Evolutionary conservation across 2,888 invertebrate species (phyloP), one percentile per base, ranked within the genome.

Genomic region (Habrosyne pyritoides): DNA sequence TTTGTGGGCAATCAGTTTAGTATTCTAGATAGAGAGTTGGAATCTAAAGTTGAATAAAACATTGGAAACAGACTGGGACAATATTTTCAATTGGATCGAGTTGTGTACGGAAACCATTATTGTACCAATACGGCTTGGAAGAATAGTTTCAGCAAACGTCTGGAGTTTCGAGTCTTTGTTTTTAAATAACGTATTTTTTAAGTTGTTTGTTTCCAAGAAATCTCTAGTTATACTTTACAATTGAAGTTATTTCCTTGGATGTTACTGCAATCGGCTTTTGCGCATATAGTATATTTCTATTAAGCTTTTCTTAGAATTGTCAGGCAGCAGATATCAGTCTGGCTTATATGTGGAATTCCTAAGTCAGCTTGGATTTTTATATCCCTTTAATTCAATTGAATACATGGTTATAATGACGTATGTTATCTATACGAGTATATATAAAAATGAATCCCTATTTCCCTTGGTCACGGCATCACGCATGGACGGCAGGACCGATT

Each of bases 21-120:
- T 75, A 73, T 75, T 75, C 66, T 60, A 63, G 55, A 28, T 64
- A 54, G 54, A 55, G 63, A 60, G 63, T 57, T 67, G 56, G 57
- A 64, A 63, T 60, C 60, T 52, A 54, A 54, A 55, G 57, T 57
- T 81, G 81, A 83, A 84, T 84, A 79, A 83, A 77, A 80, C 74
- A 81, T 78, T 65, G 60, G 58, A 59, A 60, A 56, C 63, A 70
- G 67, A 62, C 66, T 66, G 62, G 60, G 66, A 72, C 63, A 66
- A 71, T 75, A 77, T 75, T 81, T 82, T 75, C 74, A 71, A 74
- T 78, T 63, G 66, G 57, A 72, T 73, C 63, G 47, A 54, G 55
- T 57, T 56, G 30, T 50, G 28, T 50, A 66, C 65, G 60, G 64
- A 67, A 65, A 57, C 65, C 55, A 68, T 77, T 72, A 73, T 72